Conservation (phyloP, 2,797 vertebrate genomes). For the Semotilus atromaculatus region DNA sequence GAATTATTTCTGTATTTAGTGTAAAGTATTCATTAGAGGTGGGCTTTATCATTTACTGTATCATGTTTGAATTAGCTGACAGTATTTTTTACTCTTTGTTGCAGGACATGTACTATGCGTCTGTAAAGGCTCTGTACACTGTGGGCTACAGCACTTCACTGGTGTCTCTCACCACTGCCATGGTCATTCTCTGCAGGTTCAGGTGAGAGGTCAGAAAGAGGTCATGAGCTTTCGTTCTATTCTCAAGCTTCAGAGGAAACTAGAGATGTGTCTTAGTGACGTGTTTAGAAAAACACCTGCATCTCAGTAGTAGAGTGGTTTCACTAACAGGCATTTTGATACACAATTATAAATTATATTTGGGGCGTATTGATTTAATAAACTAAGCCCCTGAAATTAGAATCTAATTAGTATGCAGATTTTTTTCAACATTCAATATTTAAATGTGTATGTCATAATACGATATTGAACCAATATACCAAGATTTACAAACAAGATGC, state of each 20-base stretch:
- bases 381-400: not conserved
- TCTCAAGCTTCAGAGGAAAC: not conserved
- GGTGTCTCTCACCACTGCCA: conserved; percentile 95
- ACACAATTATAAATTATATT: not conserved
- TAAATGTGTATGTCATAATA: not conserved
- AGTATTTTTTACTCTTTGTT: conserved; percentile 11
- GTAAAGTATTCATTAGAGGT: not conserved
- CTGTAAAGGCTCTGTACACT: conserved; percentile 96
- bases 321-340: not conserved
- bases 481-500: not conserved
- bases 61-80: not conserved
- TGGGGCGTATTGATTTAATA: not conserved
- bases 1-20: not conserved
- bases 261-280: not conserved
- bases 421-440: not conserved
- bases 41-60: not conserved
- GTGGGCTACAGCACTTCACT: conserved; percentile 98
- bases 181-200: conserved; percentile 98
- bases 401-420: not conserved
- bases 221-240: not conserved
- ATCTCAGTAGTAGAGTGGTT: not conserved
- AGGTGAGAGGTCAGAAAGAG: conserved; percentile 79
- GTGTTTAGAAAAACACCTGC: not conserved
- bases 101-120: conserved; percentile 90
- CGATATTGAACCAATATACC: not conserved